A percentile compares a stretch with the other conserved stretches of the same genome.
Evolutionary conservation across 2,797 vertebrate genomes (phyloP).

Genomic region (Antennarius maculatus): DNA sequence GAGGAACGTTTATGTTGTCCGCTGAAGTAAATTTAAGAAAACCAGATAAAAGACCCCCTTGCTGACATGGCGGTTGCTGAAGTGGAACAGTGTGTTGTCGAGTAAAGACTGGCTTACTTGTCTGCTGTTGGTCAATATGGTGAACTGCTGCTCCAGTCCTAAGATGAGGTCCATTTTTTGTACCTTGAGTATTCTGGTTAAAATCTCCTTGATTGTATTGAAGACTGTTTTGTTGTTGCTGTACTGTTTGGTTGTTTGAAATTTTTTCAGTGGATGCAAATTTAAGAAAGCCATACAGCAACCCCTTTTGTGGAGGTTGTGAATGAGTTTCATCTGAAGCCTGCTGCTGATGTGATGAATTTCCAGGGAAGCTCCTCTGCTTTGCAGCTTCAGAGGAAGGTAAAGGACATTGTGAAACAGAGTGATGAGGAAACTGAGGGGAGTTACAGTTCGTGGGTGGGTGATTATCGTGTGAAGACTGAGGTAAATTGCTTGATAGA

Average conservation of each 20-base stretch:
- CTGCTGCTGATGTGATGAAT: constrained; percentile 42
- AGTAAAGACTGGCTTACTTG: constrained; percentile 51
- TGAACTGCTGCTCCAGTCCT: constrained; percentile 40
- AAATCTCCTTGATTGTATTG: constrained; percentile 36
- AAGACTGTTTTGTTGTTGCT: constrained; percentile 40
- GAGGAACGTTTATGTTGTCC: constrained; percentile 71
- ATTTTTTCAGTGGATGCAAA: constrained; percentile 68
- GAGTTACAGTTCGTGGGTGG: constrained; percentile 49
- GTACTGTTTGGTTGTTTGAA: constrained; percentile 54
- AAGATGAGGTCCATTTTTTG: constrained; percentile 36
- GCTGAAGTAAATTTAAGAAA: constrained; percentile 84
- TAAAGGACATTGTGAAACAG: constrained; percentile 50
- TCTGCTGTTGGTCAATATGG: constrained; percentile 51
- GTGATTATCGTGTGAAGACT: constrained; percentile 49
- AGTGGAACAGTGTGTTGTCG: constrained; percentile 71
- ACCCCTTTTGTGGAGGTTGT: constrained; percentile 63
- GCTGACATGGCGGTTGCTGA: constrained; percentile 60
- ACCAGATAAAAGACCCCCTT: constrained; percentile 73
- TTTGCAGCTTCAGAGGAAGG: constrained; percentile 42
- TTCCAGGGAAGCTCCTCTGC: constrained; percentile 24
- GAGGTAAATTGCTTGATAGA: constrained; percentile 52
- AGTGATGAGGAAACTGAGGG: constrained; percentile 36
- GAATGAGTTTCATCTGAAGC: constrained; percentile 37
- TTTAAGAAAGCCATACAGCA: constrained; percentile 76
- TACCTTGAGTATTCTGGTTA: constrained; percentile 38